Base-by-base conservation (phyloP, 2,797 vertebrate genomes). In the Acropternis orthonyx region DNA sequence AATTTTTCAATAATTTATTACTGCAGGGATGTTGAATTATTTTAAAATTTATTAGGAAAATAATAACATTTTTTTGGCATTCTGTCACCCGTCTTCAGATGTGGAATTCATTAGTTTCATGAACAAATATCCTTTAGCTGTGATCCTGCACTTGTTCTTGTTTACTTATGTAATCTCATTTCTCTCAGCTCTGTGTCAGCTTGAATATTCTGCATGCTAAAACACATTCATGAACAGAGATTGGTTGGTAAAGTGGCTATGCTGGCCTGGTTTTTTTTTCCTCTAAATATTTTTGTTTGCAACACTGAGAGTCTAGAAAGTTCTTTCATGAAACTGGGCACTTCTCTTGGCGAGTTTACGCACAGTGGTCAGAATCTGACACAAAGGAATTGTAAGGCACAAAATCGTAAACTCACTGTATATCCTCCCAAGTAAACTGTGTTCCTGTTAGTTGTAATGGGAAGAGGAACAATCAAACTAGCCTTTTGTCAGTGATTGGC, bases 401-500 rank as follows among this genome's bases (percentile, higher is more conserved):
- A 9, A 43, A 91, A 84, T 23, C 37, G 22, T 48, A 24, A 28
- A 43, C 76, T 88, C 34, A 43, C 1, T 1, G 2, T 73, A 14
- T 59, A 32, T 71, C 59, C 69, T 62, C 23, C 1, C 2, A 74
- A 82, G 52, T 77, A 52, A 94, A 56, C 48, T 75, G 22, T 65
- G 43, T 77, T 96, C 74, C 49, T 87, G 55, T 61, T 89, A 5
- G 73, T 91, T 83, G 51, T 93, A 87, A 84, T 86, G 89, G 88
- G 68, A 85, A 92, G 95, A 66, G 66, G 93, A 95, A 95, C 88
- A 89, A 76, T 92, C 87, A 89, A 10, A 92, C 37, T 88, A 75
- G 71, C 54, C 73, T 94, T 93, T 95, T 86, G 84, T 92, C 81
- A 72, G 91, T 93, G 96, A 94, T 92, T 96, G 96, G 93, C 95